Conservation (phyloP, 2,888 invertebrate genomes). For the Hirtodrosophila trivittata region DNA sequence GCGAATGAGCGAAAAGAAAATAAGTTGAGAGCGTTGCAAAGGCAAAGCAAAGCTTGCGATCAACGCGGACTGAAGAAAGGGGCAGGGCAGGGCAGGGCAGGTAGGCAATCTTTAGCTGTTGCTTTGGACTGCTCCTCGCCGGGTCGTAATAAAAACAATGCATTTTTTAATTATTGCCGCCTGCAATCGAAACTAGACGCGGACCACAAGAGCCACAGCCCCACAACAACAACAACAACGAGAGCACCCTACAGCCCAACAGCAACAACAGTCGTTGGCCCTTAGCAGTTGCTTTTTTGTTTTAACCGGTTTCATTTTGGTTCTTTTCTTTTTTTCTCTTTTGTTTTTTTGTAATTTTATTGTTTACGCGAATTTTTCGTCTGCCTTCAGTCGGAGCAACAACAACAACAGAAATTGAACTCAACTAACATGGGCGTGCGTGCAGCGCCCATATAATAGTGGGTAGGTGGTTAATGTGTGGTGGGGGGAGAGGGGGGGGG, state of each 20-base stretch:
- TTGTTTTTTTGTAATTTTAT: conserved; percentile 64
- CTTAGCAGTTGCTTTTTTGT: conserved; percentile 39
- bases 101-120: conserved; percentile 6
- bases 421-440: conserved; percentile 62
- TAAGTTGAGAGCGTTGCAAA: conserved; percentile 12
- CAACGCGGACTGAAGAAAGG: neutral
- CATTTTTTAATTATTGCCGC: conserved; percentile 71
- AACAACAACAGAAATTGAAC: conserved; percentile 6
- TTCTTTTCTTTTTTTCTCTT: conserved; percentile 22
- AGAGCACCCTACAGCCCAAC: conserved; percentile 14
- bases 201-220: conserved; percentile 33
- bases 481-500: neutral
- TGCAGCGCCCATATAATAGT: conserved; percentile 59
- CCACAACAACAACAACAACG: conserved; percentile 18
- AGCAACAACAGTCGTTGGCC: conserved; percentile 35
- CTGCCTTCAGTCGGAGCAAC: conserved; percentile 38
- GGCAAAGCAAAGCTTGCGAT: conserved; percentile 17
- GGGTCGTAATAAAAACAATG: conserved; percentile 59
- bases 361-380: conserved; percentile 72
- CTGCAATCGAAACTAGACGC: conserved; percentile 66
- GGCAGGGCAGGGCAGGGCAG: neutral
- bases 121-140: conserved; percentile 7
- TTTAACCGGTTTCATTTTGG: conserved; percentile 63
- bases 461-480: conserved; percentile 40
- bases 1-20: conserved; percentile 31